A percentile compares a stretch with the other conserved stretches of the same genome.
These are phyloP conservation scores for Alviniconcha strummeri DNA, from an alignment of 2,888 invertebrate species.

Conservation along the genomic window DNA sequence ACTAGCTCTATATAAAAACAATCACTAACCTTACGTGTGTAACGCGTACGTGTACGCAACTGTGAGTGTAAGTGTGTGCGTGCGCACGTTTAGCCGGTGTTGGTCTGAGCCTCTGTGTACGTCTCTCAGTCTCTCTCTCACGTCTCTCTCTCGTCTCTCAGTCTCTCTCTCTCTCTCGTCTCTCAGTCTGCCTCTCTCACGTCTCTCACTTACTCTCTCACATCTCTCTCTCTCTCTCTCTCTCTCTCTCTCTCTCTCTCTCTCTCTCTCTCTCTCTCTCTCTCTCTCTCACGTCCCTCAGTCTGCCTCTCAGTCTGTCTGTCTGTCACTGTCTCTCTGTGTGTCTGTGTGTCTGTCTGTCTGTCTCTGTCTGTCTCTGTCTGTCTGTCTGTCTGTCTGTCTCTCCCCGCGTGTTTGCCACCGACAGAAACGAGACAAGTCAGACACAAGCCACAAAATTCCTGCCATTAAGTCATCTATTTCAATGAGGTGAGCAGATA, in stretches of 20 bases:
- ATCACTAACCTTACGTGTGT: too few relatives aligned
- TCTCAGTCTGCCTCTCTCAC: neutral
- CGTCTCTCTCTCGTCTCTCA: neutral
- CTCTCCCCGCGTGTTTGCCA: neutral
- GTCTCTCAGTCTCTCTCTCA: neutral
- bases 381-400: constrained; percentile 4
- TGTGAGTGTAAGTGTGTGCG: too few relatives aligned
- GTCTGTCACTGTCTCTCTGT: neutral
- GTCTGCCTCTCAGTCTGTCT: neutral
- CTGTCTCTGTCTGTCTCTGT: neutral
- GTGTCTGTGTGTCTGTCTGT: neutral
- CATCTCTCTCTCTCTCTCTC: neutral
- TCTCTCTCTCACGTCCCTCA: neutral
- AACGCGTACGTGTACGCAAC: too few relatives aligned
- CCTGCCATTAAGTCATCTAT: too few relatives aligned
- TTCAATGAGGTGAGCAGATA: too few relatives aligned
- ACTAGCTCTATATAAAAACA: too few relatives aligned
- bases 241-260: constrained; percentile 3
- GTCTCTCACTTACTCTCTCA: neutral
- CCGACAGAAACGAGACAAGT: neutral
- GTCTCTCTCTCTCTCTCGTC: neutral
- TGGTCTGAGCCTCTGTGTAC: too few relatives aligned
- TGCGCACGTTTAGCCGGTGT: too few relatives aligned
- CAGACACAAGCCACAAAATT: too few relatives aligned
- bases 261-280: constrained; percentile 3